These are phyloP conservation scores for Amia ocellicauda DNA, from an alignment of 2,113 vertebrate genomes.

Conservation along the genomic window DNA sequence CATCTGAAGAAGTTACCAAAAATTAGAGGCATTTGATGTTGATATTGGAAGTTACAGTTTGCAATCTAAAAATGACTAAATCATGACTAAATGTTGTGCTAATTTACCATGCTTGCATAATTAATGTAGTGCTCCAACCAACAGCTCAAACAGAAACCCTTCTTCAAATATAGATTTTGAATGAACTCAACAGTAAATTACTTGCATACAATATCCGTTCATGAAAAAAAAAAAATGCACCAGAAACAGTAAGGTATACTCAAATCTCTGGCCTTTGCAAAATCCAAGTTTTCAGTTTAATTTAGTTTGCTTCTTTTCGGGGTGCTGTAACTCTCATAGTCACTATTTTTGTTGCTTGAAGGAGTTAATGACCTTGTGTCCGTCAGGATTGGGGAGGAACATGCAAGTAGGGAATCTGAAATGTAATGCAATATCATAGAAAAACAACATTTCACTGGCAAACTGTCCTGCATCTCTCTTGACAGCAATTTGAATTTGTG, in stretches of 20 bases:
- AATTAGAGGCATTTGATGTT: not conserved
- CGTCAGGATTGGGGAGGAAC: not conserved
- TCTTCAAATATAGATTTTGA: not conserved
- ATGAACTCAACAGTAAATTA: not conserved
- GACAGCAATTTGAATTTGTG: not conserved
- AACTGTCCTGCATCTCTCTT: not conserved
- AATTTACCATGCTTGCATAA: not conserved
- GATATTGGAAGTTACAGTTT: not conserved
- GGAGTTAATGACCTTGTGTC: not conserved
- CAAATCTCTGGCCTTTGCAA: not conserved
- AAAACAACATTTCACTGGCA: not conserved
- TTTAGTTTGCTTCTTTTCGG: not conserved
- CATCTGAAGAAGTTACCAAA: not conserved
- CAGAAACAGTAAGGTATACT: not conserved
- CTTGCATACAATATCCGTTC: not conserved
- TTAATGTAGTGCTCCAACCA: not conserved
- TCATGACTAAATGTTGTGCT: not conserved
- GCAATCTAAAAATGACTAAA: not conserved
- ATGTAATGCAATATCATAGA: not conserved
- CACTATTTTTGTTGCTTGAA: not conserved
- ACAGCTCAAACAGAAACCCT: not conserved
- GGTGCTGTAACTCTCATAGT: not conserved
- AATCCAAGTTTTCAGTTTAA: not conserved
- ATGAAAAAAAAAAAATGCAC: not conserved
- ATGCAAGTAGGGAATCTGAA: not conserved